Conservation (phyloP, 2,113 vertebrate genomes). For the Quiscalus mexicanus region DNA sequence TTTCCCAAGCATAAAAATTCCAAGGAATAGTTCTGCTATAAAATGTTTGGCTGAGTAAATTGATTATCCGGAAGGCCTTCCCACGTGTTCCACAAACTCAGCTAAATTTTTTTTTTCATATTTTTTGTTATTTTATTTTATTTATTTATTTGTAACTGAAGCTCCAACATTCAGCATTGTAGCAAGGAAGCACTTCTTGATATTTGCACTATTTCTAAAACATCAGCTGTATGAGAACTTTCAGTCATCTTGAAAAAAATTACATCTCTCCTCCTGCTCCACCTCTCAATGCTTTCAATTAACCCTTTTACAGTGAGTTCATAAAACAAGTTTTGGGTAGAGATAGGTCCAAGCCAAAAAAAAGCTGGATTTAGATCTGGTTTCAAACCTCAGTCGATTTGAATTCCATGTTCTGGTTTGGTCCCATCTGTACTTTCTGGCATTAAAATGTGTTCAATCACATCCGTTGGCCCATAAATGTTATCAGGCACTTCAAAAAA, state of each 20-base stretch:
- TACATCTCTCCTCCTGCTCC: constrained; percentile 46
- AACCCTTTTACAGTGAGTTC: constrained; percentile 55
- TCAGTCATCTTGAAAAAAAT: constrained; percentile 52
- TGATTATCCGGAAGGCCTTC: constrained; percentile 50
- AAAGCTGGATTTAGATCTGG: constrained; percentile 27
- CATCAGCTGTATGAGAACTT: constrained; percentile 64
- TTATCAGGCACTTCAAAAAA: constrained; percentile 83
- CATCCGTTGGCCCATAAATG: constrained; percentile 70
- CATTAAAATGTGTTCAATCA: constrained; percentile 64
- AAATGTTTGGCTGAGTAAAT: constrained; percentile 71
- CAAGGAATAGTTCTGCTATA: constrained; percentile 69
- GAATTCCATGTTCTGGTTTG: constrained; percentile 46
- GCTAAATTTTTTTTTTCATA: background rate
- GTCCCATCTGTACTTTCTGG: constrained; percentile 66
- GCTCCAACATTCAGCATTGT: constrained; percentile 53
- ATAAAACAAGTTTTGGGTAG: constrained; percentile 62
- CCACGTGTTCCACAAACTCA: constrained; percentile 53
- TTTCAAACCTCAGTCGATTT: constrained; percentile 34
- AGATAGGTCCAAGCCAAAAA: constrained; percentile 61
- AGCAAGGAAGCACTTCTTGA: constrained; percentile 79
- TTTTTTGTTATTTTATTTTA: background rate
- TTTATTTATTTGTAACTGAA: constrained; percentile 64
- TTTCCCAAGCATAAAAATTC: constrained; percentile 72
- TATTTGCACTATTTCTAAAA: constrained; percentile 72
- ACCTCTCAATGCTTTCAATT: constrained; percentile 49